These are phyloP conservation scores for Lycophotia porphyrea DNA, from an alignment of 2,888 invertebrate species.

Conservation along the genomic window DNA sequence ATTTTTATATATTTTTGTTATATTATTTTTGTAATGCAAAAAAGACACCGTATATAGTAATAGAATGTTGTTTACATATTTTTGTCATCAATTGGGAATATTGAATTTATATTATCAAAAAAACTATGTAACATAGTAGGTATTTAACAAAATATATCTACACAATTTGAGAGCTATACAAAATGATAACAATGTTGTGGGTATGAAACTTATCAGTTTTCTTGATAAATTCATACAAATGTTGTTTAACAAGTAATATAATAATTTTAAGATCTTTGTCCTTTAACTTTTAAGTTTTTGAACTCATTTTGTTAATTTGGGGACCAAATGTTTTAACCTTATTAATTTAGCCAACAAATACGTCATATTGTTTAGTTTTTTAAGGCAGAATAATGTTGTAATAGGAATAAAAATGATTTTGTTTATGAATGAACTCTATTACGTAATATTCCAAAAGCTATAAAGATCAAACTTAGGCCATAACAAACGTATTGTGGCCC, in stretches of 20 bases:
- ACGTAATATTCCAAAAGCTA: slow-evolving; percentile 5
- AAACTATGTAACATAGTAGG: background rate
- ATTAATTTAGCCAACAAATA: background rate
- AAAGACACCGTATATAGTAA: background rate
- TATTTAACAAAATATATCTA: background rate
- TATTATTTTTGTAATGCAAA: slow-evolving; percentile 22
- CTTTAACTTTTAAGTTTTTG: slow-evolving; percentile 31
- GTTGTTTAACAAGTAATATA: slow-evolving; percentile 7
- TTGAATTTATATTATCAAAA: slow-evolving; percentile 11
- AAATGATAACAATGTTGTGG: slow-evolving; percentile 26
- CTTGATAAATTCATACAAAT: slow-evolving; percentile 54
- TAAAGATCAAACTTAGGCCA: background rate
- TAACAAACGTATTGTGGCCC: background rate
- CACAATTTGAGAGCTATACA: slow-evolving; percentile 26
- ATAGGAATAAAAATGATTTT: background rate
- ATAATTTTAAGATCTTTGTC: slow-evolving; percentile 23
- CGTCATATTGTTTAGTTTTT: background rate
- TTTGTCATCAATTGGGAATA: slow-evolving; percentile 33
- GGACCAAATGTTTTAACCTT: slow-evolving; percentile 43
- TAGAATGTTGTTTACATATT: slow-evolving; percentile 14
- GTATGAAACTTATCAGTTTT: slow-evolving; percentile 57
- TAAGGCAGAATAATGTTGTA: background rate
- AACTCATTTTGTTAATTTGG: slow-evolving; percentile 30
- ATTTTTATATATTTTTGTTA: slow-evolving; percentile 38
- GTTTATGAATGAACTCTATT: background rate